These are phyloP conservation scores for Bombus fervidus DNA, from an alignment of 1,140 invertebrate species.

Conservation along the genomic window DNA sequence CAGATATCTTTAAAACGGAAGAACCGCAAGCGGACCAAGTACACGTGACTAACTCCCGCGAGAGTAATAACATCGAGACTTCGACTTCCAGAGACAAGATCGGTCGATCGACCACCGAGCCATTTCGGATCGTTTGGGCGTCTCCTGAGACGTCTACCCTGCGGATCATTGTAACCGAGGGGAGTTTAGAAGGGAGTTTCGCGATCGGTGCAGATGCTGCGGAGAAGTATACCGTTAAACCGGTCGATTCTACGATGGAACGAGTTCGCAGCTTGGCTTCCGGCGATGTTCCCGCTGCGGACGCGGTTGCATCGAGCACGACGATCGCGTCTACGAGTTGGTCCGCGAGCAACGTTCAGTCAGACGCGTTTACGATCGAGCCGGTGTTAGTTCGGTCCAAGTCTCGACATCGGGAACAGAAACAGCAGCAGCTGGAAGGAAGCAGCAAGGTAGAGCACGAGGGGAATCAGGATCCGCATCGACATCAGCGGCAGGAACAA, in stretches of 20 bases:
- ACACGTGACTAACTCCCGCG: neutral
- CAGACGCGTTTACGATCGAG: neutral
- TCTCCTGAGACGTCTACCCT: slow-evolving; percentile 39
- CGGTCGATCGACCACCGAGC: neutral
- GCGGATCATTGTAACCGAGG: slow-evolving; percentile 48
- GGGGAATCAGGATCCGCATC: slow-evolving; percentile 7
- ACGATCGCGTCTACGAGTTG: neutral
- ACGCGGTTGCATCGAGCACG: slow-evolving; percentile 20
- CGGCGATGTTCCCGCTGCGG: slow-evolving; percentile 24
- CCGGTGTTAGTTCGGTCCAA: neutral
- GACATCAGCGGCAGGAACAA: slow-evolving; percentile 6
- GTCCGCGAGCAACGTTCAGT: neutral
- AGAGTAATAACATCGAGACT: slow-evolving; percentile 48
- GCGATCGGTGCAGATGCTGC: slow-evolving; percentile 35
- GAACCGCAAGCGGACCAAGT: neutral
- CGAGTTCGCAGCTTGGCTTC: slow-evolving; percentile 45
- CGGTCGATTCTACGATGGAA: slow-evolving; percentile 50
- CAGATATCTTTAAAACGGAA: neutral
- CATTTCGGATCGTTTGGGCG: slow-evolving; percentile 25
- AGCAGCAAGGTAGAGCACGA: neutral
- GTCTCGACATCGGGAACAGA: neutral
- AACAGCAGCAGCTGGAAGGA: neutral
- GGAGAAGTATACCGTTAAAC: slow-evolving; percentile 58
- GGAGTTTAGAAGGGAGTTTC: slow-evolving; percentile 27
- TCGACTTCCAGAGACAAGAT: slow-evolving; percentile 28